Conservation (phyloP, 2,113 vertebrate genomes). For the Eubucco bourcierii region DNA sequence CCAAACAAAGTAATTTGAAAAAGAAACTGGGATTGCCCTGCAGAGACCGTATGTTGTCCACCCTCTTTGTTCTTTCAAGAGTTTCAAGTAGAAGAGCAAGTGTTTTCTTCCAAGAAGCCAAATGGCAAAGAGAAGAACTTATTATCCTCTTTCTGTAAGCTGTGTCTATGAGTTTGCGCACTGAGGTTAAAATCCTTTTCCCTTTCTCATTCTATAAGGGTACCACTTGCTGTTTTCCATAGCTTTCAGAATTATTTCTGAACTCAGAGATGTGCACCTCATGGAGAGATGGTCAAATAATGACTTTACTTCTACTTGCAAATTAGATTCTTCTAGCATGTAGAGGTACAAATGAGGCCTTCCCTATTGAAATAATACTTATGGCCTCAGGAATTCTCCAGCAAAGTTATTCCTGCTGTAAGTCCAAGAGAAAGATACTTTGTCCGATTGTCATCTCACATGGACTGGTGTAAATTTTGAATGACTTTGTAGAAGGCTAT, state of each 20-base stretch:
- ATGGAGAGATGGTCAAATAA: not conserved
- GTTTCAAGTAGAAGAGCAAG: not conserved
- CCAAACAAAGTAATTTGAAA: not conserved
- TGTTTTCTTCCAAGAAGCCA: conserved; percentile 14
- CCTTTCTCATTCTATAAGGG: not conserved
- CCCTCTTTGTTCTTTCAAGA: not conserved
- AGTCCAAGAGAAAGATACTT: not conserved
- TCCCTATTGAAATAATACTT: not conserved
- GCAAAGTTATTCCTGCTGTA: not conserved
- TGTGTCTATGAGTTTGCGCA: not conserved
- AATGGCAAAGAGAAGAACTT: not conserved
- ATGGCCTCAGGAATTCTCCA: not conserved
- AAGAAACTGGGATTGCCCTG: not conserved
- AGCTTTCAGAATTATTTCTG: not conserved
- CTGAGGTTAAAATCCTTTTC: not conserved
- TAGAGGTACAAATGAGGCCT: not conserved
- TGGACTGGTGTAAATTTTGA: not conserved
- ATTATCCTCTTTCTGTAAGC: not conserved
- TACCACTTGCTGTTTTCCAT: not conserved
- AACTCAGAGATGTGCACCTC: not conserved
- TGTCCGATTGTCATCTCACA: not conserved
- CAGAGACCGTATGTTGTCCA: not conserved
- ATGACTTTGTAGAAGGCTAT: not conserved
- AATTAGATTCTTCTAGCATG: not conserved
- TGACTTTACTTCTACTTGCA: not conserved